phyloP scores from a whole-genome alignment of 2,113 vertebrate genomes.

The Phocoena sinus region DNA sequence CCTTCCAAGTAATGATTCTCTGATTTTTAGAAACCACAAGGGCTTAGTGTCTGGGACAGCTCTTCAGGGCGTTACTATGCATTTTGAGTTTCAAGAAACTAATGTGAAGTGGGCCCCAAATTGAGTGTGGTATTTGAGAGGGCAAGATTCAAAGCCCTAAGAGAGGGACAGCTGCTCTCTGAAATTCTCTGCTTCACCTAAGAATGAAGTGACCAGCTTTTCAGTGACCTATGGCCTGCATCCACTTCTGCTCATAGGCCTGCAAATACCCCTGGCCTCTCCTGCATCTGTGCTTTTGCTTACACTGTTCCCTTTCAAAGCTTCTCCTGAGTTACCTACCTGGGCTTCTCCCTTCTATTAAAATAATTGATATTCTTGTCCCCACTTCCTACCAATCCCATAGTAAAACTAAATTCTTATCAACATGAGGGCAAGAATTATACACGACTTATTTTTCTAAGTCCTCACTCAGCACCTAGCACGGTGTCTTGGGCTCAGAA shows the following conservation, averaged over 20 bases:
- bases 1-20: neutral
- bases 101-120: neutral
- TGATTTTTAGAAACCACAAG: neutral
- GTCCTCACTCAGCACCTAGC: neutral
- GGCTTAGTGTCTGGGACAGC: neutral
- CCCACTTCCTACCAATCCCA: neutral
- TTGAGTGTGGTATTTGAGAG: neutral
- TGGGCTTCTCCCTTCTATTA: neutral
- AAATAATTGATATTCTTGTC: neutral
- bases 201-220: neutral
- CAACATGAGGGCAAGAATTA: neutral
- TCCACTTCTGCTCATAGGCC: neutral
- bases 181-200: neutral
- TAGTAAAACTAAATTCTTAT: neutral
- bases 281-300: neutral
- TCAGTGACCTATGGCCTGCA: neutral
- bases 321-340: neutral
- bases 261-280: neutral
- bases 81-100: slow-evolving; percentile 21
- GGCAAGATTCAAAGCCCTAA: neutral
- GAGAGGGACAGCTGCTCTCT: neutral
- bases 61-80: neutral
- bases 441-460: neutral
- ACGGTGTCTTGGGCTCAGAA: neutral
- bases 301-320: neutral